Evolutionary conservation across 2,888 invertebrate genomes (phyloP), one percentile per base, ranked within the genome.

Genomic region (Fissipunctia ypsillon): DNA sequence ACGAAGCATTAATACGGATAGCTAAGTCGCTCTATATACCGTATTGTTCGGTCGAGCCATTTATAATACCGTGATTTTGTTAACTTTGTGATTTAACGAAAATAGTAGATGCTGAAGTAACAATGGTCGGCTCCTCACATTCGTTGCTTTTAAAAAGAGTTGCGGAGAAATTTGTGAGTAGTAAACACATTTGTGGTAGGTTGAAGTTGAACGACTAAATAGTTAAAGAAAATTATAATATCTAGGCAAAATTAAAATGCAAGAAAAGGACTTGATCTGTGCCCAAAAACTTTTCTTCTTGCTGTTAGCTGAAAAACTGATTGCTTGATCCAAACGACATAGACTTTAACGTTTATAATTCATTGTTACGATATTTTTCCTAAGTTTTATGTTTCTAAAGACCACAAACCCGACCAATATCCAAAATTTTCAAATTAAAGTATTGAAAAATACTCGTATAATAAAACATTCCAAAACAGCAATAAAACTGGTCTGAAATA

Each of bases 1-100:
- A 80, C 73, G 87, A 70, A 57, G 71, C 63, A 79, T 77, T 84
- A 66, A 67, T 63, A 76, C 41, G 35, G 56, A 74, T 61, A 74
- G 72, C 73, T 63, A 41, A 43, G 61, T 48, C 25, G 35, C 19
- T 65, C 0, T 54, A n/a, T n/a, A 38, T 38, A 31, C n/a, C 16
- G 5, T 54, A 52, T 31, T 59, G 12, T 76, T 56, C 5, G 22
- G 7, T 16, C 38, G 5, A 25, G 16, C 22, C 22, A 63, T 54
- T 22, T 45, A n/a, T 59, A 35, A 57, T 35, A 9, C 14, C 7
- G 7, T 35, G 9, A 25, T n/a, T 22, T 59, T 59, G n/a, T 38
- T 38, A 38, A 38, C 38, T 38, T 38, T 38, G 38, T 38, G 9
- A 38, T 38, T 38, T 38, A 38, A 38, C 38, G 9, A 22, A 63